phyloP scores from a whole-genome alignment of 2,888 invertebrate species.

The Heliconius ismenius region DNA sequence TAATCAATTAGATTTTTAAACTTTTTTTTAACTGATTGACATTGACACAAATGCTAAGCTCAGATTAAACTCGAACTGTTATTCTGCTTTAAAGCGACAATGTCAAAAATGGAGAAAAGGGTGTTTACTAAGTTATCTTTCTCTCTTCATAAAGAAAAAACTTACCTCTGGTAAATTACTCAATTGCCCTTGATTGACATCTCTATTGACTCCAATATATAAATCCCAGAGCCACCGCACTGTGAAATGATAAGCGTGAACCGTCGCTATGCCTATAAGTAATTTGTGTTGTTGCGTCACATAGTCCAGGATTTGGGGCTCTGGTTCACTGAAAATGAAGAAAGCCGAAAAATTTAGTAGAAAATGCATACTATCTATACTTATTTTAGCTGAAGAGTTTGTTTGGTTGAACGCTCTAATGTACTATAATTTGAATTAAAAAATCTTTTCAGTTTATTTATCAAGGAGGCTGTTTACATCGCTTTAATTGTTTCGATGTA shows the following conservation, averaged over 20 bases:
- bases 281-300: conserved; percentile 96
- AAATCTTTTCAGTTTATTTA: no score
- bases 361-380: not conserved
- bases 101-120: no score
- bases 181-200: conserved; percentile 88
- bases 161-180: conserved; percentile 90
- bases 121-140: not conserved
- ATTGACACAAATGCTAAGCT: no score
- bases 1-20: no score
- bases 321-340: conserved; percentile 83
- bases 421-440: no score
- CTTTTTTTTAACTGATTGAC: no score
- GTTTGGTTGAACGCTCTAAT: no score
- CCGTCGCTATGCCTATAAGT: conserved; percentile 91
- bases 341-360: not conserved
- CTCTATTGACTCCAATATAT: conserved; percentile 87
- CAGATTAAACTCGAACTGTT: no score
- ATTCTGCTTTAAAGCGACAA: no score
- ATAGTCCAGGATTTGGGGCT: conserved; percentile 95
- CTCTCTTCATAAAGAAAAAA: not conserved
- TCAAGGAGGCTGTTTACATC: no score
- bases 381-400: no score
- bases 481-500: no score
- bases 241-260: conserved; percentile 88
- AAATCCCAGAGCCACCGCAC: conserved; percentile 89